Evolutionary conservation across 2,113 vertebrate species (phyloP).

Genomic region (Myiagra hebetior): DNA sequence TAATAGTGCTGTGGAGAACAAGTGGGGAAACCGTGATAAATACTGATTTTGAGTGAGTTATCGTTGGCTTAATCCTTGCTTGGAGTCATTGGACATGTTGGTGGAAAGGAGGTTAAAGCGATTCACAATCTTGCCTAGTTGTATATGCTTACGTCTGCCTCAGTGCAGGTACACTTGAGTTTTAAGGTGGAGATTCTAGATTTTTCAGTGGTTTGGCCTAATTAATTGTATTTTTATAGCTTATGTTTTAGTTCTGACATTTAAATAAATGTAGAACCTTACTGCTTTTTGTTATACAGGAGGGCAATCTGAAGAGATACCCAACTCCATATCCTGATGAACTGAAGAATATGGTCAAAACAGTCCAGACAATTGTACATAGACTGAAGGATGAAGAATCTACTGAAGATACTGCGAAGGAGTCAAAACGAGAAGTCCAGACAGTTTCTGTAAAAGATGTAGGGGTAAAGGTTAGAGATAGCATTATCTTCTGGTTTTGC

Average conservation of each 20-base stretch:
- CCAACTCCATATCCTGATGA: constrained; percentile 98
- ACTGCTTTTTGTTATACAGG: constrained; percentile 70
- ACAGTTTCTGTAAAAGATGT: constrained; percentile 84
- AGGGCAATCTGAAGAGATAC: constrained; percentile 96
- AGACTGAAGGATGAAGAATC: constrained; percentile 93
- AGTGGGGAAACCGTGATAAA: not conserved
- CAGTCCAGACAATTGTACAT: constrained; percentile 95
- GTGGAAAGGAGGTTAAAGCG: too few relatives aligned
- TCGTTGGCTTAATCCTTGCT: not conserved
- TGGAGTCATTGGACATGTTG: not conserved
- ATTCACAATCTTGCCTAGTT: not conserved
- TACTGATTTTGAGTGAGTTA: not conserved
- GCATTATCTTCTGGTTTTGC: not conserved
- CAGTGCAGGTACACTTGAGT: not conserved
- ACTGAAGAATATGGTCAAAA: constrained; percentile 99
- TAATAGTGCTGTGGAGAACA: not conserved
- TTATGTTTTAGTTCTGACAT: not conserved
- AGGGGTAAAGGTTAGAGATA: constrained; percentile 84
- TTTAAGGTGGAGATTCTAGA: not conserved
- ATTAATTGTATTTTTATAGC: not conserved
- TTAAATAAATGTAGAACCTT: not conserved
- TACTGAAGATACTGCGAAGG: constrained; percentile 79
- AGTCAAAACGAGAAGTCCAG: constrained; percentile 80
- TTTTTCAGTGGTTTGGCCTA: not conserved
- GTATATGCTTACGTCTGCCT: not conserved